phyloP scores from a whole-genome alignment of 2,888 invertebrate species.

The Tridacna gigas region DNA sequence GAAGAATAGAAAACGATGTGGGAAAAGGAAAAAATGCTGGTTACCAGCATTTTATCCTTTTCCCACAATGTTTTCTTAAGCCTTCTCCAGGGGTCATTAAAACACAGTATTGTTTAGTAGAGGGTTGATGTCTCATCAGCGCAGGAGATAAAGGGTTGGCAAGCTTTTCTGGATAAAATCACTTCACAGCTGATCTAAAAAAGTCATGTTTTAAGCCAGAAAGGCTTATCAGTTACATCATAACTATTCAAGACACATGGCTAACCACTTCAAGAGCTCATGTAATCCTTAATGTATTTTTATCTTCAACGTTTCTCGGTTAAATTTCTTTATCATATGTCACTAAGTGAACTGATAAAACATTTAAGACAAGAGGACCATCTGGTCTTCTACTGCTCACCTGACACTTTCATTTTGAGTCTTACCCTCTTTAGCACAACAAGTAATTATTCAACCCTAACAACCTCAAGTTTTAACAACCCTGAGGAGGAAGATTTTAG shows the following conservation, averaged over 20 bases:
- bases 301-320: not conserved
- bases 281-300: not conserved
- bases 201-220: constrained; percentile 4
- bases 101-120: not conserved
- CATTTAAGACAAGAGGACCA: too few relatives aligned
- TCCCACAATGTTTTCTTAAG: not conserved
- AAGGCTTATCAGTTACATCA: constrained; percentile 27
- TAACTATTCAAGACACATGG: constrained; percentile 11
- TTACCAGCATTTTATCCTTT: constrained; percentile 2
- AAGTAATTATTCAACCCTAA: too few relatives aligned
- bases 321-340: too few relatives aligned
- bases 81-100: too few relatives aligned
- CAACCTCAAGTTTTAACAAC: too few relatives aligned
- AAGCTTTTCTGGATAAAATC: constrained; percentile 14
- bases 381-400: too few relatives aligned
- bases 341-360: too few relatives aligned
- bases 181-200: constrained; percentile 22
- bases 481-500: too few relatives aligned
- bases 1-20: not conserved
- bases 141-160: too few relatives aligned
- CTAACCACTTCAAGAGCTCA: not conserved
- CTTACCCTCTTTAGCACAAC: too few relatives aligned
- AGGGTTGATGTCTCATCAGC: not conserved
- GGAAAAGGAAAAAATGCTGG: not conserved
- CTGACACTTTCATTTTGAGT: too few relatives aligned